Base-by-base conservation (phyloP, 1,140 invertebrate genomes). In the Chelonus insularis region DNA sequence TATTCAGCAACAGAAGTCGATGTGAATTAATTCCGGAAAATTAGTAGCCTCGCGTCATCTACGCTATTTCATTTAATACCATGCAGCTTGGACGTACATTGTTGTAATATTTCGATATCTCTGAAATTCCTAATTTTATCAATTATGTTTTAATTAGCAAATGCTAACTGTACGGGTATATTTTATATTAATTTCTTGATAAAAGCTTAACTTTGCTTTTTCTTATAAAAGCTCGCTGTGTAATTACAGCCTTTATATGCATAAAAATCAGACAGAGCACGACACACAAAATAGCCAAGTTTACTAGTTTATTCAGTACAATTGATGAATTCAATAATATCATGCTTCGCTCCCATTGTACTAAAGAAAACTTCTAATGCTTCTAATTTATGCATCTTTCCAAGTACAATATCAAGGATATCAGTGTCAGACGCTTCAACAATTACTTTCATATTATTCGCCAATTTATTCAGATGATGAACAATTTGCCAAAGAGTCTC, bases 171-270 rank as follows among this genome's bases (percentile, higher is more conserved):
- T n/a, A n/a, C n/a, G n/a, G n/a, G n/a, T n/a, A n/a, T n/a, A n/a
- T n/a, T n/a, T n/a, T n/a, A n/a, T n/a, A n/a, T n/a, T n/a, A n/a
- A n/a, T n/a, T n/a, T n/a, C n/a, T n/a, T n/a, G n/a, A n/a, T n/a
- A n/a, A n/a, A n/a, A n/a, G n/a, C n/a, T n/a, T n/a, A n/a, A n/a
- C n/a, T n/a, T n/a, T n/a, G n/a, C n/a, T n/a, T n/a, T n/a, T n/a
- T n/a, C n/a, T 70, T 68, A 45, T 71, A 65, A 69, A 76, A 77
- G 29, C 67, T 67, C 41, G 70, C 68, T 14, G 68, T 72, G 56
- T 75, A 76, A 69, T 77, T 69, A 47, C 66, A 76, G 34, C 71
- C 69, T 37, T 69, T 75, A 60, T 61, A 77, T 8, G 72, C 71
- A 67, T 76, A 73, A 45, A 70, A 76, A 0, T 71, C 72, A 5